These are phyloP conservation scores for Meandrina meandrites DNA, from an alignment of 92 coral and sea anemone species.

Conservation along the genomic window DNA sequence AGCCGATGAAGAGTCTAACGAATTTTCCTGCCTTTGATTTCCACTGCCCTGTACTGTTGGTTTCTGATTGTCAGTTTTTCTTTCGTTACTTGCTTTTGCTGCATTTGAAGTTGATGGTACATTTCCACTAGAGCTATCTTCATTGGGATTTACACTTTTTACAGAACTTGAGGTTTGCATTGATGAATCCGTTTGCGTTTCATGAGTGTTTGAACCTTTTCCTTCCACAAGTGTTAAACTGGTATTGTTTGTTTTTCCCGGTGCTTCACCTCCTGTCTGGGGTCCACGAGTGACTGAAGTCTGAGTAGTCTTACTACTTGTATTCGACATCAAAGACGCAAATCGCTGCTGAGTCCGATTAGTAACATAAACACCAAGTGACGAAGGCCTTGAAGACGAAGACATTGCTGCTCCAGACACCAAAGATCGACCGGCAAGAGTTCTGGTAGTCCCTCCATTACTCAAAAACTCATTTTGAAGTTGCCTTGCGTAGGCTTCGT, in stretches of 20 bases:
- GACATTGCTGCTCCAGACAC: background rate
- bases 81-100: background rate
- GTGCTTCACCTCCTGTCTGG: background rate
- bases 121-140: background rate
- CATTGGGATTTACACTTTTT: constrained; percentile 1
- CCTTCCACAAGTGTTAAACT: constrained; percentile 7
- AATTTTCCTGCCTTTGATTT: constrained; percentile 14
- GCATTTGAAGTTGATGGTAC: background rate
- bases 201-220: background rate
- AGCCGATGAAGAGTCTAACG: constrained; percentile 9
- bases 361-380: background rate
- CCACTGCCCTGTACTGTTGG: constrained; percentile 2
- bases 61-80: background rate
- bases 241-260: background rate
- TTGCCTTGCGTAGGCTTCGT: constrained; percentile 76
- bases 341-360: constrained; percentile 13
- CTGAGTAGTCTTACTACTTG: background rate
- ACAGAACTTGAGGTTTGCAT: background rate
- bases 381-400: background rate
- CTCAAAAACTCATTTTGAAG: constrained; percentile 62
- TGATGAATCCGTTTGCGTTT: constrained; percentile 7
- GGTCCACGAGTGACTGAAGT: constrained; percentile 11
- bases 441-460: constrained; percentile 10
- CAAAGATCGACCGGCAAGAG: constrained; percentile 11
- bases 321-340: background rate